phyloP scores from a whole-genome alignment of 2,113 vertebrate species.

The Nestor notabilis region DNA sequence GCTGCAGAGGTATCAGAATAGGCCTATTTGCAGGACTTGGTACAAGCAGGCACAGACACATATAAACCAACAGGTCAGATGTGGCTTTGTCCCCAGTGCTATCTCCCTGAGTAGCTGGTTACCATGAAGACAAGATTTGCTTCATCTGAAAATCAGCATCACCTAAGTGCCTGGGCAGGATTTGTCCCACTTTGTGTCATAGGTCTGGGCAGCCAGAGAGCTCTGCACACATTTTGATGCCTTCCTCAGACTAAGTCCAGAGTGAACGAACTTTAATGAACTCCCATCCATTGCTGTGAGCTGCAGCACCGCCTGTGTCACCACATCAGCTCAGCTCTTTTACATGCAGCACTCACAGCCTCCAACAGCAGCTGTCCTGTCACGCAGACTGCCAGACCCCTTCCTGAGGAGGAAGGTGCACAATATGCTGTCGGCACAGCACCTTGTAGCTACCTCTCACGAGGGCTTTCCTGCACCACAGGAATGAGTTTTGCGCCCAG shows the following conservation, averaged over 20 bases:
- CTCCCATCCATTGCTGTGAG: neutral
- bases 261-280: neutral
- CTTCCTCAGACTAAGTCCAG: neutral
- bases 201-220: neutral
- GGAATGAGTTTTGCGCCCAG: neutral
- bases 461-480: neutral
- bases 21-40: neutral
- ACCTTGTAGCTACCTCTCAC: neutral
- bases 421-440: neutral
- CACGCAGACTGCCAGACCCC: neutral
- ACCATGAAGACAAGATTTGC: neutral
- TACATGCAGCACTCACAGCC: accelerated
- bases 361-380: neutral
- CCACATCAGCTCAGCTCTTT: neutral
- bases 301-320: neutral
- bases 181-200: neutral
- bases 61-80: neutral
- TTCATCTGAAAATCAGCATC: neutral
- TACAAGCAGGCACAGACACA: neutral
- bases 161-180: neutral
- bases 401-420: neutral
- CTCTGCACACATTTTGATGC: neutral
- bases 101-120: neutral
- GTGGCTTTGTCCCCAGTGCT: neutral
- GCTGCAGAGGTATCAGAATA: neutral